phyloP scores from a whole-genome alignment of 2,113 vertebrate genomes.

The Haemorhous mexicanus region DNA sequence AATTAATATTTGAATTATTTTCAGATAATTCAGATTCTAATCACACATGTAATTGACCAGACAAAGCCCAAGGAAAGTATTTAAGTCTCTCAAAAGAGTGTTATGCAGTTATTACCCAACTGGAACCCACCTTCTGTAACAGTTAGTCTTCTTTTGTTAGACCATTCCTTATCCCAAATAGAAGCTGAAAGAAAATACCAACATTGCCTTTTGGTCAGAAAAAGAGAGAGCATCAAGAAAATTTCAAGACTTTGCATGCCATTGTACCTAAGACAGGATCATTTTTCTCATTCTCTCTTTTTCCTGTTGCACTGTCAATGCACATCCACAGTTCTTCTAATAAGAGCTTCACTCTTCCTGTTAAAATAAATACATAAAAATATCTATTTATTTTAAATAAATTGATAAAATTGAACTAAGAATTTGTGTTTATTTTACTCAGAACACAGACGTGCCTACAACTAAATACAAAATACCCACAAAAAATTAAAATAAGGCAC shows the following conservation, averaged over 20 bases:
- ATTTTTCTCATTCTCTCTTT: conserved; percentile 6
- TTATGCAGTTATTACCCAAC: not conserved
- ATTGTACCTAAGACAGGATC: conserved; percentile 56
- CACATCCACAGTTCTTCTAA: conserved; percentile 89
- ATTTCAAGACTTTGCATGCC: not conserved
- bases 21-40: not conserved
- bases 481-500: not conserved
- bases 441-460: not conserved
- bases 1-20: not conserved
- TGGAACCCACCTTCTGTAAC: not conserved
- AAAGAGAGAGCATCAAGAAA: not conserved
- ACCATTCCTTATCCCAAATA: not conserved
- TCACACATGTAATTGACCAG: not conserved
- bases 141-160: not conserved
- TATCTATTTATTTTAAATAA: not conserved
- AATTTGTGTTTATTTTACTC: not conserved
- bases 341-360: conserved; percentile 85
- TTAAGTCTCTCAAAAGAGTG: not conserved
- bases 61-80: not conserved
- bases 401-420: not conserved
- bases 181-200: not conserved
- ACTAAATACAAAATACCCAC: not conserved
- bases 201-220: not conserved
- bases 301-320: conserved; percentile 73
- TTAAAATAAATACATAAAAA: not conserved